Base-by-base conservation (phyloP, 1,140 invertebrate species). In the Scaptodrosophila lebanonensis region DNA sequence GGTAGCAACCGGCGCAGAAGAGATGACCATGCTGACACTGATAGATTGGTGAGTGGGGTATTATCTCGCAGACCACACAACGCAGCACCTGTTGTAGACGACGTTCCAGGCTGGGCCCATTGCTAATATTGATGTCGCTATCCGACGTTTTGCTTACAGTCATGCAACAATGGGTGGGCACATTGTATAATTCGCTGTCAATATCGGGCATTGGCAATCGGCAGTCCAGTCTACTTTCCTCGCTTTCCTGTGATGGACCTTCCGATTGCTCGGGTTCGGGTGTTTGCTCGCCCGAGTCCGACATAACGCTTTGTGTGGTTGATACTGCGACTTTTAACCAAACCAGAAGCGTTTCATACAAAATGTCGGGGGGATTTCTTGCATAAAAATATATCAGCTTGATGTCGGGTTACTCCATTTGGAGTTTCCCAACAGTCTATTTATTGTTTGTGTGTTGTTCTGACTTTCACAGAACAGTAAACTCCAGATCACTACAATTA, bases 1-100 rank as follows among this genome's bases (percentile, higher is more conserved):
- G 58, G 18, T 54, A 67, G 40, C 67, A 70, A 12, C 64, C 64
- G 1, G 30, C 40, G 11, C 67, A 70, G n/a, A 70, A 35, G 8
- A 43, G 22, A 13, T 70, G 67, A 0, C 20, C 30, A 2, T 25
- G 12, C 0, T 25, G 15, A 32, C 67, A 70, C 40, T 67, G 59
- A 7, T 15, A 47, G 12, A 67, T 2, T 3, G 11, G 0, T 0
- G 5, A 12, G 1, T 43, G 29, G 0, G 64, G 58, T 5, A 57
- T 4, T 1, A 7, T 25, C 0, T 48, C 1, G 32, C 59, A 64
- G 0, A 44, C 11, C 11, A 52, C 17, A 11, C 67, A 70, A 1
- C 49, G 39, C 2, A 66, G 3, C 15, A 44, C 3, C 3, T 1
- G 27, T 9, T 29, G 27, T 29, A 29, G 5, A 6, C 5, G 27